Evolutionary conservation across 1,140 invertebrate species (phyloP), one percentile per base, ranked within the genome.

Genomic region (Zaprionus africanus): DNA sequence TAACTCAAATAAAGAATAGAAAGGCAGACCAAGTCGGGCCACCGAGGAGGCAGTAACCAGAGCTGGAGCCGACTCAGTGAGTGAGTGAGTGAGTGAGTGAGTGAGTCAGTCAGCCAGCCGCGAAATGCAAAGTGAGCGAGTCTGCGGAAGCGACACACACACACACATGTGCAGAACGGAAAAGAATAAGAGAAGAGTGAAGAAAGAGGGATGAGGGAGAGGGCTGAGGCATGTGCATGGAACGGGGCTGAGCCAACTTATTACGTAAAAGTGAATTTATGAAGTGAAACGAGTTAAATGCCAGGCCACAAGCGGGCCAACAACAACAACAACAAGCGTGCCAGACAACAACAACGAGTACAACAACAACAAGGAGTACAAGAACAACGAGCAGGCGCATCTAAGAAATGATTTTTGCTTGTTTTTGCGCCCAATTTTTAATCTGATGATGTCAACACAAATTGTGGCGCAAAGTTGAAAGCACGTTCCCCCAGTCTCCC

Each of bases 1-100:
- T 90, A 90, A 90, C 85, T 90, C 81, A 90, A 90, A 90, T 90
- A 90, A 90, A 90, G 86, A 90, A 90, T 90, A 82, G 85, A 81
- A 79, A 72, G 71, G 69, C 73, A 56, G 41, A 46, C 41, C 41
- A 46, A 46, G 54, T 5, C 12, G 15, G 22, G 4, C 12, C n/a
- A n/a, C 15, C 13, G 46, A 11, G 15, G 9, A 19, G 22, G 28
- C 5, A 41, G 46, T 51, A 51, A 51, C 38, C 41, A n/a, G 69
- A 62, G 69, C 71, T 74, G 71, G 22, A 61, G 64, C 69, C 62
- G 51, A 79, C 67, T 79, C 79, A 7, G 9, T 34, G 9, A 85
- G 76, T 68, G 76, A 90, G 78, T 76, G 76, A 70, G 81, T 67
- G 81, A 68, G 80, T 68, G 28, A 65, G 62, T 76, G 82, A 46